Percentiles rank a stretch among this genome's conserved stretches.
Evolutionary conservation across 2,797 vertebrate species (phyloP).

Genomic region (Tapera naevia): DNA sequence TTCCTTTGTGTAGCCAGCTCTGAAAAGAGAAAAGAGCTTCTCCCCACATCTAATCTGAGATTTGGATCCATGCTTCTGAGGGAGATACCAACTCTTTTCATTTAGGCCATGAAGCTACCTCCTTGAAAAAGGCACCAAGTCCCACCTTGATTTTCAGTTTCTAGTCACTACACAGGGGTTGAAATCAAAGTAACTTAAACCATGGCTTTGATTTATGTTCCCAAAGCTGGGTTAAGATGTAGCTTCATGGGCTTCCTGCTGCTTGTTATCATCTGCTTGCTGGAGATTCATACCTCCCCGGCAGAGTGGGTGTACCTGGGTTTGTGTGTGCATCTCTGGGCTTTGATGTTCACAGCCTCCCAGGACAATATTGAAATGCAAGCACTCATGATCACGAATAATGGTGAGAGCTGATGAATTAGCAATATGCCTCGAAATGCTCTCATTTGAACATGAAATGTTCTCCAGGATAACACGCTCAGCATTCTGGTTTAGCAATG

Average conservation of each 20-base stretch:
- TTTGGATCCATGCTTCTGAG: background rate
- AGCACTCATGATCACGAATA: background rate
- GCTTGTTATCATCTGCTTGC: conserved; percentile 2
- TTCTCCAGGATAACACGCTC: background rate
- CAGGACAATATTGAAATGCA: background rate
- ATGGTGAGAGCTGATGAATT: conserved; percentile 3
- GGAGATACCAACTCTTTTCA: conserved; percentile 8
- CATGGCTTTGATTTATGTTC: background rate
- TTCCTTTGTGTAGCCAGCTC: background rate
- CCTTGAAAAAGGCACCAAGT: conserved; percentile 6
- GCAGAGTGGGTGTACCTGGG: background rate
- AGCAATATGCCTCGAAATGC: conserved; percentile 8
- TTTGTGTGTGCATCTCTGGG: background rate
- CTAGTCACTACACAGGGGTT: background rate
- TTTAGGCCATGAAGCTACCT: background rate
- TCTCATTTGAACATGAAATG: background rate
- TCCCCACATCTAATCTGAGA: background rate
- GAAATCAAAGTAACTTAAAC: conserved; percentile 33
- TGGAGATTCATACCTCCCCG: background rate
- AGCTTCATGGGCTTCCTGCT: conserved; percentile 12
- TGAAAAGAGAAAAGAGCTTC: conserved; percentile 9
- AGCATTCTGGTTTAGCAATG: background rate
- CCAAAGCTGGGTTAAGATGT: background rate
- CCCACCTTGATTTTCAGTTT: conserved; percentile 39
- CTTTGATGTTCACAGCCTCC: conserved; percentile 25